Base-by-base conservation (phyloP, 2,797 vertebrate genomes). In the Cynodonichthys magdalenae region DNA sequence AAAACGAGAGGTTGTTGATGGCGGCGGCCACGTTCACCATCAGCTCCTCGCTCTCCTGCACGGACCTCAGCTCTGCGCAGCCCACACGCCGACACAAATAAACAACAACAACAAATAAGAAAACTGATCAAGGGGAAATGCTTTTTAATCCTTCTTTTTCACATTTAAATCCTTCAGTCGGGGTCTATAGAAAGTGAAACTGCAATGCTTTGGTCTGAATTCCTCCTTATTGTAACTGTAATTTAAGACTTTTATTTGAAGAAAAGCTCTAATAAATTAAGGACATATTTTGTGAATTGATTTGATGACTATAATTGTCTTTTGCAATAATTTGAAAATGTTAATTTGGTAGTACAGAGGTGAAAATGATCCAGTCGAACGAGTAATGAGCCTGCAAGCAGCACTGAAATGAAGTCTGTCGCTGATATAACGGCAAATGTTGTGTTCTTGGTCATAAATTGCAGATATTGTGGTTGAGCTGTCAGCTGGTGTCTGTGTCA, bases 1-100 rank as follows among this genome's bases (percentile, higher is more conserved):
- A 98, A 88, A 93, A 99, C 11, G 96, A 98, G 66, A 99, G 91
- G 81, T 99, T 99, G 92, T 95, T 97, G 90, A 99, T 91, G 56
- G 95, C 71, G 66, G 94, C 93, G 0, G 92, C 90, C 15, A 94
- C 87, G 45, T 94, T 97, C 86, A 98, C 92, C 81, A 97, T 74
- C 60, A 99, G 81, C 87, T 98, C 96, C 74, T 96, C 92, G 53
- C 93, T 96, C 61, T 94, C 93, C 27, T 92, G 86, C 5, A 95
- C 80, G 14, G 94, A 91, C 77, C 94, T 94, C 79, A 90, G 81
- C 83, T 96, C 97, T 99, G 90, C 69, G 51, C 81, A 9, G 52
- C 54, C 66, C 56, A 75, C 57, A 54, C 12, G 7, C 19, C 9
- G 9, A 36, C 34, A 11, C 28, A 57, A 53, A 79, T 19, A 75